Evolutionary conservation across 1,140 invertebrate species (phyloP), one percentile per base, ranked within the genome.

Genomic region (Lordiphosa clarofinis): DNA sequence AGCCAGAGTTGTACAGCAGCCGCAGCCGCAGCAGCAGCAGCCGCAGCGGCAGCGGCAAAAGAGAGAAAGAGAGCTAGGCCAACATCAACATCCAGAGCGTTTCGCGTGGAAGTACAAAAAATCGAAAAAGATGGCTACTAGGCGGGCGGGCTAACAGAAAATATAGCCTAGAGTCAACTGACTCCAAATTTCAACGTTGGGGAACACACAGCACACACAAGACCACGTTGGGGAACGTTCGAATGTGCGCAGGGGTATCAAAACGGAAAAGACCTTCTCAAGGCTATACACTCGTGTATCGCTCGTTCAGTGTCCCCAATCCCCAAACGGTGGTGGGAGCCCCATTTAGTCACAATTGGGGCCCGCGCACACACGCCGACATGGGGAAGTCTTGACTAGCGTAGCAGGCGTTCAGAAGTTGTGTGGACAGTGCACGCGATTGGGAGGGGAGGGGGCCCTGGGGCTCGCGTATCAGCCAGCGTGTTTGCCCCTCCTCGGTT

Each of bases 81-180:
- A 67, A 42, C 63, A 67, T 67, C 65, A 55, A 42, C 42, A 35
- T 24, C 35, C 19, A 59, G 64, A 60, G 15, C 35, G 15, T 54
- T 64, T 53, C 38, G 47, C 52, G 40, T 59, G 44, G 40, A 59
- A 64, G 61, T 40, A 79, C 72, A 84, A 78, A 82, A 82, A 87
- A 87, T 84, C 71, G 74, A 84, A 82, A 84, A 87, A 87, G 73
- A 87, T 87, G 84, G 84, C 84, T 84, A 87, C 84, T 87, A 79
- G 57, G 73, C 69, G 68, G 71, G 84, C 86, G 84, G 84, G 84
- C 73, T 65, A 79, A 84, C 84, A 87, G 84, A 87, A 87, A 74
- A 19, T 56, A 61, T 84, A 84, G 78, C 61, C 62, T 40, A 59
- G 58, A 40, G 39, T 42, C 9, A 12, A 40, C 44, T 60, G 52